Conservation (phyloP, 2,113 vertebrate genomes). For the Felis chaus region DNA sequence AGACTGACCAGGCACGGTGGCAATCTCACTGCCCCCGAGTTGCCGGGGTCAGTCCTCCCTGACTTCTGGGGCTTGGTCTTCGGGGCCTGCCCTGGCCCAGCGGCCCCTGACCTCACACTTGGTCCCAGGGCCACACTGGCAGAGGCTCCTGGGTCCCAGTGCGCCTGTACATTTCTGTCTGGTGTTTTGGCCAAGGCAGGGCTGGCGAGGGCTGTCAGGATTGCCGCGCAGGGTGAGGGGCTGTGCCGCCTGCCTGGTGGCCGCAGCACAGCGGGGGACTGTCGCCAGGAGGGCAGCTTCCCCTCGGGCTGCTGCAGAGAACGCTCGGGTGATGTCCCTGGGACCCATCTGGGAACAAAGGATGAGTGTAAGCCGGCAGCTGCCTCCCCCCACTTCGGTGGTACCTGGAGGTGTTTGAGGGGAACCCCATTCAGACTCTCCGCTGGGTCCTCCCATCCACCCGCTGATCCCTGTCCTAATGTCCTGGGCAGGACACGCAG, state of each 20-base stretch:
- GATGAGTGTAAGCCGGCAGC: accelerated
- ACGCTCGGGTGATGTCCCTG: accelerated
- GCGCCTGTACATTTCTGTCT: no score
- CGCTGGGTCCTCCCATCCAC: background rate
- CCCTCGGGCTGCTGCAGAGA: accelerated
- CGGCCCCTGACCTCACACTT: background rate
- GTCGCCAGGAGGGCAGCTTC: background rate
- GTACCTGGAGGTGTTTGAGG: background rate
- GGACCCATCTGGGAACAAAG: background rate
- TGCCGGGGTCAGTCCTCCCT: background rate
- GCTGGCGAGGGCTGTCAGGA: accelerated
- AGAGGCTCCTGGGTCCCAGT: background rate
- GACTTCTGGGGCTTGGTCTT: background rate
- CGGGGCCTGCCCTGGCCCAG: accelerated
- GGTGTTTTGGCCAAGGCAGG: background rate
- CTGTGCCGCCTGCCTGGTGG: background rate
- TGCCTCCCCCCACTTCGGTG: accelerated
- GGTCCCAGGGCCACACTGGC: background rate
- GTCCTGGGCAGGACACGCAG: background rate
- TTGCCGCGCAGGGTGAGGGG: background rate
- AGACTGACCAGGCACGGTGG: background rate
- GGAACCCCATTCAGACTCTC: background rate
- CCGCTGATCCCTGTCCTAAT: background rate
- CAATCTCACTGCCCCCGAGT: no score
- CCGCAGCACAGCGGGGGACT: background rate